phyloP scores from a whole-genome alignment of 2,797 vertebrate genomes.

The Iguana delicatissima region DNA sequence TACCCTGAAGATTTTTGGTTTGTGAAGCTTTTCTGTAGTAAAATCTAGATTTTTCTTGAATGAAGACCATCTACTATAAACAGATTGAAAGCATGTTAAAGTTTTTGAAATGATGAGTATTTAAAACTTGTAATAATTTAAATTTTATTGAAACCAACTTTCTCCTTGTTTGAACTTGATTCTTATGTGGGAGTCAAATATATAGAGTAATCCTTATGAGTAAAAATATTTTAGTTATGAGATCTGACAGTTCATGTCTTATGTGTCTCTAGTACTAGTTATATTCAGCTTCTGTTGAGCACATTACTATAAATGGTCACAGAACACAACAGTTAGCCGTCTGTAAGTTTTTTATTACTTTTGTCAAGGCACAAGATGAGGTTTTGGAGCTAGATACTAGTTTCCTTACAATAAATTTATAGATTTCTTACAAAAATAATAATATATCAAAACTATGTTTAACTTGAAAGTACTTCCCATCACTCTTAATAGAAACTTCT shows the following conservation, averaged over 20 bases:
- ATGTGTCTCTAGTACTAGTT: slow-evolving; percentile 65
- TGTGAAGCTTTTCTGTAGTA: neutral
- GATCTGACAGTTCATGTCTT: slow-evolving; percentile 63
- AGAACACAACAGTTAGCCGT: slow-evolving; percentile 60
- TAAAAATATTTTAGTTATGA: slow-evolving; percentile 66
- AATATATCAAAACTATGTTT: slow-evolving; percentile 29
- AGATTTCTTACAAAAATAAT: slow-evolving; percentile 59
- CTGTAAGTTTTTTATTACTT: slow-evolving; percentile 62
- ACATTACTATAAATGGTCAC: slow-evolving; percentile 70
- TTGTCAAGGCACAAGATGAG: slow-evolving; percentile 53
- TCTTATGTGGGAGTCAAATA: slow-evolving; percentile 57
- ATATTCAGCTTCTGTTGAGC: slow-evolving; percentile 67
- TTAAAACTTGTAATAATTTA: neutral
- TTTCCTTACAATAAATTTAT: slow-evolving; percentile 9
- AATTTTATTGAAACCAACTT: slow-evolving; percentile 38
- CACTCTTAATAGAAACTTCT: neutral
- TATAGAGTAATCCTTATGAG: slow-evolving; percentile 62
- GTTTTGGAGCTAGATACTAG: slow-evolving; percentile 37
- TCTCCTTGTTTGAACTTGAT: slow-evolving; percentile 67
- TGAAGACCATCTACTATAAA: neutral
- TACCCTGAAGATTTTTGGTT: neutral
- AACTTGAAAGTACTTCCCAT: neutral
- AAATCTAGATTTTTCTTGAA: neutral
- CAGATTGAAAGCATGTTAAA: neutral
- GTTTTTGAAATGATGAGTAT: neutral